These are phyloP conservation scores for Deroplatys truncata DNA, from an alignment of 2,888 invertebrate genomes.

Conservation along the genomic window DNA sequence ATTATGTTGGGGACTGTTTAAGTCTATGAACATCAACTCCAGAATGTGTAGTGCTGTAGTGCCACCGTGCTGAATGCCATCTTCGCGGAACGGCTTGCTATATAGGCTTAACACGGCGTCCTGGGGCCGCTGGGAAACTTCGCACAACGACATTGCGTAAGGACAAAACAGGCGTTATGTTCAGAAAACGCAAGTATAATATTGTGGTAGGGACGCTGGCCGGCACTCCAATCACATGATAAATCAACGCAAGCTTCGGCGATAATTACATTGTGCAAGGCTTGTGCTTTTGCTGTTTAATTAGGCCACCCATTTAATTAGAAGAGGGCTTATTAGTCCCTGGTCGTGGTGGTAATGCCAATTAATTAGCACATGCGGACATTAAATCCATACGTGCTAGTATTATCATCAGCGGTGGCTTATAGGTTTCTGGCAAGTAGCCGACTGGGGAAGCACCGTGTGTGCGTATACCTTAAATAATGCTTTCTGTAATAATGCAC, in stretches of 20 bases:
- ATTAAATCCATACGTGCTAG: slow-evolving; percentile 11
- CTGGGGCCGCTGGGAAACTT: background rate
- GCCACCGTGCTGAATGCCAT: background rate
- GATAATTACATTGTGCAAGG: slow-evolving; percentile 16
- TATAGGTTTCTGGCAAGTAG: background rate
- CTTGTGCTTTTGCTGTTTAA: slow-evolving; percentile 15
- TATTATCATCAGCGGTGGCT: background rate
- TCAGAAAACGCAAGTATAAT: background rate
- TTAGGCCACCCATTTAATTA: slow-evolving; percentile 17
- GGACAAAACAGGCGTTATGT: background rate
- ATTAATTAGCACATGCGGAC: slow-evolving; percentile 14
- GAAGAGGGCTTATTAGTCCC: slow-evolving; percentile 11
- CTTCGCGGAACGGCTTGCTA: background rate
- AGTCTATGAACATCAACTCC: background rate
- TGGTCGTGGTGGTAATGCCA: slow-evolving; percentile 3
- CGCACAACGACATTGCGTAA: background rate
- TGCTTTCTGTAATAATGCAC: no score
- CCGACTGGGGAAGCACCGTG: background rate
- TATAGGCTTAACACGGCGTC: background rate
- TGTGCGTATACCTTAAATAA: background rate
- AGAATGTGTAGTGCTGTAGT: background rate
- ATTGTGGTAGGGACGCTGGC: background rate
- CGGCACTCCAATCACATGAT: background rate
- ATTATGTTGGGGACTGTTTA: background rate
- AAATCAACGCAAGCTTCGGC: background rate